Percentiles rank a stretch among this genome's conserved stretches.
Conservation (phyloP, 2,797 vertebrate species). For the Cyclura pinguis region DNA sequence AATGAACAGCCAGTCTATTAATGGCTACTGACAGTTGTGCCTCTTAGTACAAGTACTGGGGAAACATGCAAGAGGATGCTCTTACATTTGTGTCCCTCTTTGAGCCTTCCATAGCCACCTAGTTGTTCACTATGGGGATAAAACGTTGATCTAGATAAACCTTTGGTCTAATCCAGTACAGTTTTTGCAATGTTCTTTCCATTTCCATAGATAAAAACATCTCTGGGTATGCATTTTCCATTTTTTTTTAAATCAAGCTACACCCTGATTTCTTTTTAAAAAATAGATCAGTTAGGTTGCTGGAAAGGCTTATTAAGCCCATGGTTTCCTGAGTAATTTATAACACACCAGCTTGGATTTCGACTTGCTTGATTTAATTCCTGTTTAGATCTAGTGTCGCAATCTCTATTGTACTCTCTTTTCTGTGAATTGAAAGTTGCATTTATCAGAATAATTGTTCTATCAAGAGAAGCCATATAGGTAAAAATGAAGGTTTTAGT, state of each 20-base stretch:
- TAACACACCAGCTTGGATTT: background rate
- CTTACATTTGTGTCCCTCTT: background rate
- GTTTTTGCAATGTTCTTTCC: background rate
- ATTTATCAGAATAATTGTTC: slow-evolving; percentile 55
- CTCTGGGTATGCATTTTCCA: background rate
- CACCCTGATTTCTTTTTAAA: background rate
- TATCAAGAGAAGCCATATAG: slow-evolving; percentile 35
- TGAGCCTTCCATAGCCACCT: background rate
- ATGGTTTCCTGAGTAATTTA: background rate
- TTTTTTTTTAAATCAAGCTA: background rate
- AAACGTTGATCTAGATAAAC: background rate
- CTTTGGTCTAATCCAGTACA: background rate
- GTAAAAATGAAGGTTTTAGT: slow-evolving; percentile 11
- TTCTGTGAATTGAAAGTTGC: slow-evolving; percentile 30
- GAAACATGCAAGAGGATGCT: background rate
- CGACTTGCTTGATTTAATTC: background rate
- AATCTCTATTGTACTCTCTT: slow-evolving; percentile 13
- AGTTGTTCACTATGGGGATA: background rate
- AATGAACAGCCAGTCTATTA: background rate
- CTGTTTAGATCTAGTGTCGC: background rate
- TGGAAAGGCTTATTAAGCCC: background rate
- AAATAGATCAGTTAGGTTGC: background rate
- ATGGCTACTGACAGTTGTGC: background rate
- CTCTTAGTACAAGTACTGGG: background rate
- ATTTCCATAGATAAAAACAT: background rate